These are phyloP conservation scores for Ophiothrix spiculata DNA, from an alignment of 35 echinoderm and acorn worm genomes.

Conservation along the genomic window DNA sequence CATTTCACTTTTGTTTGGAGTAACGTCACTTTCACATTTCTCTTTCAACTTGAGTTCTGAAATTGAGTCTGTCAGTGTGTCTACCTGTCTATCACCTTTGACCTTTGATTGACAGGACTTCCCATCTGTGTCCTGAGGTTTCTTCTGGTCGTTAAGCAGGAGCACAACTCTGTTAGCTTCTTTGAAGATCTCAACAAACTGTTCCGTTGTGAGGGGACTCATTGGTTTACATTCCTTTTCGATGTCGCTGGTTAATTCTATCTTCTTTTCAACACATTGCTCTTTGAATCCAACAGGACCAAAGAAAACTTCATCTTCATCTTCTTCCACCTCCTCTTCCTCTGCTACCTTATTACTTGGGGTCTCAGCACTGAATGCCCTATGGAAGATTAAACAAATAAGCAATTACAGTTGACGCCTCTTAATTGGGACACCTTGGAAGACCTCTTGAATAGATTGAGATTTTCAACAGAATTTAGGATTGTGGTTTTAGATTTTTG, in stretches of 20 bases:
- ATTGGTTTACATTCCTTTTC: conserved; percentile 13
- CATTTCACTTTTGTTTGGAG: conserved; percentile 1
- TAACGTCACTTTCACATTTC: neutral
- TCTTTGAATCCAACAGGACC: conserved; percentile 76
- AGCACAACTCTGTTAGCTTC: conserved; percentile 60
- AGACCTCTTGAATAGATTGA: too few relatives aligned
- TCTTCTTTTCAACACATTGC: conserved; percentile 65
- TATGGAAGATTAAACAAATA: too few relatives aligned
- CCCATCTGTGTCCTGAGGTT: too few relatives aligned
- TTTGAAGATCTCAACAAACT: conserved; percentile 66
- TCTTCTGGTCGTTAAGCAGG: conserved; percentile 7
- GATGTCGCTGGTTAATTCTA: conserved; percentile 28
- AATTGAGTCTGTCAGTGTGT: neutral
- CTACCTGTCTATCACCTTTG: neutral
- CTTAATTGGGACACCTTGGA: too few relatives aligned
- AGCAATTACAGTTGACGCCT: too few relatives aligned
- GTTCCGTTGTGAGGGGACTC: conserved; percentile 61
- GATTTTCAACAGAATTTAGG: too few relatives aligned
- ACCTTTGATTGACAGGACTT: too few relatives aligned
- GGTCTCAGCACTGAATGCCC: too few relatives aligned
- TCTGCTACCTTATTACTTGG: too few relatives aligned
- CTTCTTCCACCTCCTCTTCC: too few relatives aligned
- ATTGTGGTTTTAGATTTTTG: too few relatives aligned
- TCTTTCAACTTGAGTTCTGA: neutral
- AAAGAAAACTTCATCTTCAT: conserved; percentile 86